Base-by-base conservation (phyloP, 2,888 invertebrate species). In the Drosophila sordidapex region DNA sequence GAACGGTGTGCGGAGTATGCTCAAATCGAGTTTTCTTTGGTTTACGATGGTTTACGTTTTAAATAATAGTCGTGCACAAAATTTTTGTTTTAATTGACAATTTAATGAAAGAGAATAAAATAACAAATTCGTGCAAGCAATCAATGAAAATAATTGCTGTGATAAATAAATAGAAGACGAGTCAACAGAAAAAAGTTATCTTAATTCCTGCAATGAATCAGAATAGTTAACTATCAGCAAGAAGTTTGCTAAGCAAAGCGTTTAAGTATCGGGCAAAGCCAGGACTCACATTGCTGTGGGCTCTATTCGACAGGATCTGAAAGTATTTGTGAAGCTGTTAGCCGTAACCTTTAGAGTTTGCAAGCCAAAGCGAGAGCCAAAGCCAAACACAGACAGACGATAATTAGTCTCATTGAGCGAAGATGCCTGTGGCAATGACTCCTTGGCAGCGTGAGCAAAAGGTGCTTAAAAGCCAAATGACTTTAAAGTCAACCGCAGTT, bases 361-460 rank as follows among this genome's bases (percentile, higher is more conserved):
- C 58, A 31, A 27, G 35, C 54, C 36, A 36, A 40, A 58, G 43
- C 54, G 11, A 52, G n/a, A 18, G 52, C 15, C 53, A 54, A 40
- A 51, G 49, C 35, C 61, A 57, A 82, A 58, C 57, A 71, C 72
- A 78, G 65, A 56, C 76, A 68, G 58, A 70, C 59, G 48, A 54
- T 74, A 72, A 77, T 83, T 74, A 76, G 79, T 53, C 83, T 71
- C 72, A 71, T 74, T 79, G 70, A 49, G 68, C 49, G 53, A 79
- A 65, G 73, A 74, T 66, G 67, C 74, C 70, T 29, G 49, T 35
- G 70, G 80, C 78, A 70, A 40, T 66, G 54, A 62, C 40, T 43
- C 11, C 29, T 46, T 36, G 65, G 36, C 51, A 60, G 43, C 51
- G 27, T 54, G 65, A 35, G 40, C 56, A 53, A 35, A 46, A 40